A percentile compares a stretch with the other conserved stretches of the same genome.
Evolutionary conservation across 2,888 invertebrate genomes (phyloP).

Genomic region (Aplocera efformata): DNA sequence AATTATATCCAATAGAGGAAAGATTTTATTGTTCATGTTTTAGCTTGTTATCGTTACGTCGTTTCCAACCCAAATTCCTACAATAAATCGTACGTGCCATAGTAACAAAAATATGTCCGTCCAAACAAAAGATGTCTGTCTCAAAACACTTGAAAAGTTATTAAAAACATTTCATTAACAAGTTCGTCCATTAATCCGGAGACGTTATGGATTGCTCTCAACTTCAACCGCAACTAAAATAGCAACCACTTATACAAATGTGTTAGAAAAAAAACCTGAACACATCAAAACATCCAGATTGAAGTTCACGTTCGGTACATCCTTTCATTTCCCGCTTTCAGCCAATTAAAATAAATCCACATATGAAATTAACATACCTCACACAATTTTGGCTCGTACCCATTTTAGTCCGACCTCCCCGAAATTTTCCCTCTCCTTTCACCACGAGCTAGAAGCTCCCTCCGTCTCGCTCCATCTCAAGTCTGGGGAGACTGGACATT

Average conservation of each 20-base stretch:
- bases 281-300: constrained; percentile 35
- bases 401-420: constrained; percentile 14
- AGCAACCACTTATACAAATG: constrained; percentile 23
- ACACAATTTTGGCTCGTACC: constrained; percentile 40
- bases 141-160: constrained; percentile 5
- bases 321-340: constrained; percentile 47
- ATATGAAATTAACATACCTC: constrained; percentile 61
- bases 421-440: neutral
- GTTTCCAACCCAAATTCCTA: too few relatives aligned
- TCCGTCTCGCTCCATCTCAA: constrained; percentile 14
- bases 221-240: constrained; percentile 20
- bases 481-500: constrained; percentile 42
- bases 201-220: constrained; percentile 15
- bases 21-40: too few relatives aligned
- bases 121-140: neutral
- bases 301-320: constrained; percentile 32
- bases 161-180: constrained; percentile 15
- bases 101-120: too few relatives aligned
- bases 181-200: constrained; percentile 15
- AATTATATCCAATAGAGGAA: too few relatives aligned
- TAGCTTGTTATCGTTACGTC: too few relatives aligned
- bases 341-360: constrained; percentile 61
- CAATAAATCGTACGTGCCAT: neutral
- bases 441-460: neutral
- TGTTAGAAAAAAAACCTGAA: constrained; percentile 16